phyloP scores from a whole-genome alignment of 2,888 invertebrate species.

The Biston stratarius region DNA sequence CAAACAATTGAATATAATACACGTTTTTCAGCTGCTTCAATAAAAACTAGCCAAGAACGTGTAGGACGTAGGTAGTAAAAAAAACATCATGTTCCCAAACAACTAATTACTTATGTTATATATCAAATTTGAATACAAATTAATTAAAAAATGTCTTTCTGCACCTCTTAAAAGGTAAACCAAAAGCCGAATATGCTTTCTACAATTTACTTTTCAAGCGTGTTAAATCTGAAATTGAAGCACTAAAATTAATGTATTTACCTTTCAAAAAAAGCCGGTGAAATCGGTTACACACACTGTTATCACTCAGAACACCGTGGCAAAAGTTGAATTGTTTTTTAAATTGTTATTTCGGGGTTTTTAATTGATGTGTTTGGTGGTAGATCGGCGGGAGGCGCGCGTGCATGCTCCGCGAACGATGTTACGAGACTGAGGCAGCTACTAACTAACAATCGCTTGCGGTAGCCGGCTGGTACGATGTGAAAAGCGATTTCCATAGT shows the following conservation, averaged over 20 bases:
- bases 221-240: conserved; percentile 20
- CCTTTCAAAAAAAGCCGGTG: conserved; percentile 38
- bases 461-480: conserved; percentile 22
- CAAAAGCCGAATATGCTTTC: not conserved
- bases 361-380: conserved; percentile 30
- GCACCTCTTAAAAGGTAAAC: not conserved
- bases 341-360: conserved; percentile 38
- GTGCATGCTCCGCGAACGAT: conserved; percentile 33
- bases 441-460: not conserved
- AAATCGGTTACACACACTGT: conserved; percentile 37
- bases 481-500: conserved; percentile 27
- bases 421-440: conserved; percentile 35
- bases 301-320: conserved; percentile 39
- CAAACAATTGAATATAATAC: not conserved
- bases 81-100: not conserved
- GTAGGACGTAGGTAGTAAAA: too few relatives aligned
- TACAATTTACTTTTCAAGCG: conserved; percentile 2
- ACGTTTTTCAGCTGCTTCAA: not conserved
- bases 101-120: not conserved
- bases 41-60: not conserved
- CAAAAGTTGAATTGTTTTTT: conserved; percentile 23
- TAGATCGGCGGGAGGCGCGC: conserved; percentile 22
- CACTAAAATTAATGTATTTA: conserved; percentile 23
- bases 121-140: not conserved
- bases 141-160: not conserved